These are phyloP conservation scores for Ivindomyrus marchei DNA, from an alignment of 2,113 vertebrate genomes.

Conservation along the genomic window DNA sequence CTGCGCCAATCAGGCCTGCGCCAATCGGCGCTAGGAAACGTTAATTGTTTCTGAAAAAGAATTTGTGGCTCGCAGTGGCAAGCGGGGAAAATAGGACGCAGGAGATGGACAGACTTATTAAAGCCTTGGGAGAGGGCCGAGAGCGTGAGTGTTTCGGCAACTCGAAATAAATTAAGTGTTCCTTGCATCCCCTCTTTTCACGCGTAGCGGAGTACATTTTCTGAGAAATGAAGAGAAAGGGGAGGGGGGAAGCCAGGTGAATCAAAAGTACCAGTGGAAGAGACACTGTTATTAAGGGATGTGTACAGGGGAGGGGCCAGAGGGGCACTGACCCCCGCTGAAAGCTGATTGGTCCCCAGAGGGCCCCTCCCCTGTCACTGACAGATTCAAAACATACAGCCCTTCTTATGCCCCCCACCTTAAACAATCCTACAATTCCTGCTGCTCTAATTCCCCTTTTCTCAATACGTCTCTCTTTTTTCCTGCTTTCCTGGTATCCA, in stretches of 20 bases:
- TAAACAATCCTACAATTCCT: neutral
- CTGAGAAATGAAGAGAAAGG: neutral
- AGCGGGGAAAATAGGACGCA: neutral
- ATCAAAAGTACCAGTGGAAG: neutral
- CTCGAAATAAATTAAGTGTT: neutral
- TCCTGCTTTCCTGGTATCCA: neutral
- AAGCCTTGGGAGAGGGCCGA: neutral
- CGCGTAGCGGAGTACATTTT: conserved; percentile 18
- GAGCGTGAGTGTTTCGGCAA: neutral
- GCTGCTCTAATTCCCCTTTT: neutral
- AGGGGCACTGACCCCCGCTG: neutral
- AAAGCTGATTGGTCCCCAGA: neutral
- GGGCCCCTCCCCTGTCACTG: neutral
- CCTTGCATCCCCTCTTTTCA: conserved; percentile 8
- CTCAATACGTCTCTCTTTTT: neutral
- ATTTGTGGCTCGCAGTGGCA: neutral
- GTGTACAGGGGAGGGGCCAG: neutral
- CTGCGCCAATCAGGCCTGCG: neutral
- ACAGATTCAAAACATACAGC: neutral
- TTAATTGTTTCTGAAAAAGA: conserved; percentile 11
- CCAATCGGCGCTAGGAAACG: neutral
- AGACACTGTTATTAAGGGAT: neutral
- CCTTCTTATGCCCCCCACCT: neutral
- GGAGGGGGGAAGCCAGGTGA: neutral
- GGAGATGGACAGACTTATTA: conserved; percentile 19